These are phyloP conservation scores for Drosophila engyochracea DNA, from an alignment of 2,888 invertebrate species.

Conservation along the genomic window DNA sequence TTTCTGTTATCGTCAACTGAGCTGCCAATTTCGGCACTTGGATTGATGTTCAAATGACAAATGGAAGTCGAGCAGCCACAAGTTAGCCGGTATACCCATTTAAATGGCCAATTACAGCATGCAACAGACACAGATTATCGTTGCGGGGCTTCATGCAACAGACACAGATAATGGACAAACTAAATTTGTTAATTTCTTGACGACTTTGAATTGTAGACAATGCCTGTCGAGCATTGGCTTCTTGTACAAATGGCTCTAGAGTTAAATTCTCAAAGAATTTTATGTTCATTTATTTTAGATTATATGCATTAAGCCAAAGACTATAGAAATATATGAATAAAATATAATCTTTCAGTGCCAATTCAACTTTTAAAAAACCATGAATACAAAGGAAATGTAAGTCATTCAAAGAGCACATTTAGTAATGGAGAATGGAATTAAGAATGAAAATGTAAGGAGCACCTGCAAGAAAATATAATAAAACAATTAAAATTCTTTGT, in stretches of 20 bases:
- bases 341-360: accelerated
- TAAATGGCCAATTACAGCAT: not conserved
- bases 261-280: not conserved
- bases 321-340: not conserved
- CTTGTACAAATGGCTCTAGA: not conserved
- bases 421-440: not conserved
- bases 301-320: not conserved
- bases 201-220: too few relatives aligned
- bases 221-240: not conserved
- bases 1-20: constrained; percentile 8
- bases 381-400: not conserved
- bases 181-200: not conserved
- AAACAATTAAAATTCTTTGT: not conserved
- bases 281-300: too few relatives aligned
- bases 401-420: not conserved
- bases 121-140: not conserved
- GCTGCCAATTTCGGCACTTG: constrained; percentile 32
- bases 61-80: constrained; percentile 5
- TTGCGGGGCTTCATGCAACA: not conserved
- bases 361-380: not conserved
- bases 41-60: constrained; percentile 22
- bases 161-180: not conserved
- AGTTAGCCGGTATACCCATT: not conserved
- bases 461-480: not conserved
- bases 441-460: accelerated